These are phyloP conservation scores for Cheumatopsyche charites DNA, from an alignment of 1,140 invertebrate species.

Conservation along the genomic window DNA sequence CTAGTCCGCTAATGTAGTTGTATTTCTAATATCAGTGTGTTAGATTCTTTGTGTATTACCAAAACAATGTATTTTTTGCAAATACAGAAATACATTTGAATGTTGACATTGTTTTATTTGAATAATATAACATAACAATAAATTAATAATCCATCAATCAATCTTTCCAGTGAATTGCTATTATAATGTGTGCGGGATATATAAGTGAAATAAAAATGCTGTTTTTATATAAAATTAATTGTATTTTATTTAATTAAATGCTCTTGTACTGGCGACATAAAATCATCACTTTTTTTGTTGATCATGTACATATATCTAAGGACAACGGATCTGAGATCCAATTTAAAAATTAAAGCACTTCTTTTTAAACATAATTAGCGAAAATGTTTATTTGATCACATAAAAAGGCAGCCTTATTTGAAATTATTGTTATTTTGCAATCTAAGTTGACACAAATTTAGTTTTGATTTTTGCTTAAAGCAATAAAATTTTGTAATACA, in stretches of 20 bases:
- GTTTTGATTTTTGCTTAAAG: slow-evolving; percentile 10
- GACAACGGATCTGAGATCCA: slow-evolving; percentile 32
- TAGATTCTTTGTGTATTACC: too few relatives aligned
- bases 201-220: neutral
- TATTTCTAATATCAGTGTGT: too few relatives aligned
- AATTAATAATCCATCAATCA: too few relatives aligned
- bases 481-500: slow-evolving; percentile 11
- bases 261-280: slow-evolving; percentile 47
- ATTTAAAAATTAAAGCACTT: slow-evolving; percentile 42
- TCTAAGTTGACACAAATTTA: slow-evolving; percentile 28
- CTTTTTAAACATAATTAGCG: slow-evolving; percentile 37
- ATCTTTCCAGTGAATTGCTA: too few relatives aligned
- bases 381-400: slow-evolving; percentile 28
- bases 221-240: slow-evolving; percentile 44
- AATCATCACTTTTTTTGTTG: slow-evolving; percentile 42
- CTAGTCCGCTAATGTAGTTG: too few relatives aligned
- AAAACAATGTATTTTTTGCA: too few relatives aligned
- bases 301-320: slow-evolving; percentile 27
- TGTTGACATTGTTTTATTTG: too few relatives aligned
- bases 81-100: too few relatives aligned
- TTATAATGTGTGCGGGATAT: neutral
- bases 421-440: slow-evolving; percentile 35
- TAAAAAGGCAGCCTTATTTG: slow-evolving; percentile 34
- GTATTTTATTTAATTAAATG: slow-evolving; percentile 44
- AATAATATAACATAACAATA: too few relatives aligned